phyloP scores from a whole-genome alignment of 2,888 invertebrate genomes.

The Drosophila flavopinicola region DNA sequence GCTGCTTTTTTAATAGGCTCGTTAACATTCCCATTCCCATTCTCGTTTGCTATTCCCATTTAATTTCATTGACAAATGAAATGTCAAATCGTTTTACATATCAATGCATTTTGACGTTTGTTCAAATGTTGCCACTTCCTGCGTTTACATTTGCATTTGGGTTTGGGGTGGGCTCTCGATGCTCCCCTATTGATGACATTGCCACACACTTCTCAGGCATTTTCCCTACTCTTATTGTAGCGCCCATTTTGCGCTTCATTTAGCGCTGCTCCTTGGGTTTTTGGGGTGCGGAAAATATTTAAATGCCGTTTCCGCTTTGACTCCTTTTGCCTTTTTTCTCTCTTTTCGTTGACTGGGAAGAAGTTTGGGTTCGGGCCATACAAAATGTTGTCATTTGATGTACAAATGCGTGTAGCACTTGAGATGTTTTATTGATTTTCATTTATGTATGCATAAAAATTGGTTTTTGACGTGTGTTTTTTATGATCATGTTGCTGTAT shows the following conservation, averaged over 20 bases:
- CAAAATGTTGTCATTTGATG: slow-evolving; percentile 48
- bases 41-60: slow-evolving; percentile 40
- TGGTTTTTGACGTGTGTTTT: slow-evolving; percentile 71
- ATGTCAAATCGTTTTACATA: slow-evolving; percentile 75
- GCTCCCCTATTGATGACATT: slow-evolving; percentile 65
- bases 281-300: slow-evolving; percentile 60
- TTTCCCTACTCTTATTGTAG: slow-evolving; percentile 62
- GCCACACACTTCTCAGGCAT: slow-evolving; percentile 47
- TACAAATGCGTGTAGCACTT: slow-evolving; percentile 27
- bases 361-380: not conserved
- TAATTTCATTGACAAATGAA: slow-evolving; percentile 76
- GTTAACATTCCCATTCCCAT: slow-evolving; percentile 28
- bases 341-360: not conserved
- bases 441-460: slow-evolving; percentile 73
- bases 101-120: slow-evolving; percentile 64
- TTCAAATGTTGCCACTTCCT: slow-evolving; percentile 48
- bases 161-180: not conserved
- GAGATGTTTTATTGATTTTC: slow-evolving; percentile 74
- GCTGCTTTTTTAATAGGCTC: slow-evolving; percentile 31
- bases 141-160: not conserved
- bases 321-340: slow-evolving; percentile 22
- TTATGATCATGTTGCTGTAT: slow-evolving; percentile 60
- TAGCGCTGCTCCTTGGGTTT: slow-evolving; percentile 37
- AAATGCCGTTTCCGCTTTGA: slow-evolving; percentile 60
- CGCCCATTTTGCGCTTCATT: slow-evolving; percentile 72